Evolutionary conservation across 1,140 invertebrate species (phyloP), one percentile per base, ranked within the genome.

Genomic region (Drosophila melanica): DNA sequence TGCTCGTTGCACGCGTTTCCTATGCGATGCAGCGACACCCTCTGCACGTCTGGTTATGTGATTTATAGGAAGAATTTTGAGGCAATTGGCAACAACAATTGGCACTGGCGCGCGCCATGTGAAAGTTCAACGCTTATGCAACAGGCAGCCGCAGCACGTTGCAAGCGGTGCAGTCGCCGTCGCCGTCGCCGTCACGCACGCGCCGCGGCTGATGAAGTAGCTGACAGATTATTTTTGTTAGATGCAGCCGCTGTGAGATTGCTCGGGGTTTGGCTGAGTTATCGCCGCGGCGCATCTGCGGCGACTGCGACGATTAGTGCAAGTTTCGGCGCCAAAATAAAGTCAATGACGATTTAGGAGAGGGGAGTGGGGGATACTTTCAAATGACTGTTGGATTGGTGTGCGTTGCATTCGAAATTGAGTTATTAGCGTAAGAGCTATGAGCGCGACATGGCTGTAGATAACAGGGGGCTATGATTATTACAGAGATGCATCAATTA

Each of bases 51-150:
- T 64, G 74, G 73, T 84, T 79, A 84, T 77, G 66, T 85, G 81
- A 85, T 79, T 84, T 79, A 85, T 85, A 85, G 81, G 77, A 84
- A 85, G 77, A 85, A 80, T 71, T 63, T 76, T 39, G 41, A 37
- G 64, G 42, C 54, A 58, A 53, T 69, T 62, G 55, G 66, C 54
- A 57, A 74, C 58, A 70, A 71, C 73, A 77, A 82, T 75, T 16
- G 70, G 70, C 30, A 44, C 10, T n/a, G 47, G 16, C 30, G 12
- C 37, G 51, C 35, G 37, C 18, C 62, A 74, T 84, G 77, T 76
- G 81, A 84, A 80, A 84, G 81, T 84, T 85, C 81, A 84, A 74
- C 51, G 47, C 42, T 84, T 84, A 74, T 80, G 81, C 81, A 84
- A 84, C 20, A 30, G 45, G 54, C 41, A 45, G 23, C 58, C 16